Evolutionary conservation across 2,113 vertebrate species (phyloP).

Genomic region (Ochotona princeps): DNA sequence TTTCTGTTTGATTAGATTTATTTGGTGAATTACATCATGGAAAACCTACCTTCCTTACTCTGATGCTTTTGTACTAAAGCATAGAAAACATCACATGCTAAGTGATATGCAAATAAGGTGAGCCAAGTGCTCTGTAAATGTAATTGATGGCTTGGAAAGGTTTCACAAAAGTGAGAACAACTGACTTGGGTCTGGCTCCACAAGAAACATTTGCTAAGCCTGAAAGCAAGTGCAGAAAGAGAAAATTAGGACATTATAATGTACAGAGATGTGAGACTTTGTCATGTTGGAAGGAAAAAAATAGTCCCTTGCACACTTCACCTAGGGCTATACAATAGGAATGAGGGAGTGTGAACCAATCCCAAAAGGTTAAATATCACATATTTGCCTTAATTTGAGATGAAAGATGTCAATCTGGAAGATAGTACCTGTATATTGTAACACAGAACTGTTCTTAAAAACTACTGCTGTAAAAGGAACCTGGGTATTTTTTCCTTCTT

Average conservation of each 20-base stretch:
- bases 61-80: background rate
- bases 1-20: background rate
- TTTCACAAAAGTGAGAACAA: background rate
- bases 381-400: no score
- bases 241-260: background rate
- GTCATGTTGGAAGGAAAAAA: background rate
- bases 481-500: no score
- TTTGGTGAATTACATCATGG: conserved; percentile 20
- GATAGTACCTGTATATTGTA: no score
- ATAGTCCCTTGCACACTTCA: background rate
- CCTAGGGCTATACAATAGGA: background rate
- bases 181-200: background rate
- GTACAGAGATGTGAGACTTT: background rate
- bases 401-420: no score
- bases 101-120: background rate
- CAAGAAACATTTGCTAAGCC: background rate
- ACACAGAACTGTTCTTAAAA: background rate
- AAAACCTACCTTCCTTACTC: background rate
- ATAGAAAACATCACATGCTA: background rate
- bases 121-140: background rate
- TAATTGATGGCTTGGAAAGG: background rate
- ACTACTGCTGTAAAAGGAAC: background rate
- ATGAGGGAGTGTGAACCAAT: background rate
- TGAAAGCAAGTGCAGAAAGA: background rate
- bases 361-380: no score